A percentile compares a stretch with the other conserved stretches of the same genome.
phyloP scores from a whole-genome alignment of 2,797 vertebrate genomes.

The Megalops cyprinoides region DNA sequence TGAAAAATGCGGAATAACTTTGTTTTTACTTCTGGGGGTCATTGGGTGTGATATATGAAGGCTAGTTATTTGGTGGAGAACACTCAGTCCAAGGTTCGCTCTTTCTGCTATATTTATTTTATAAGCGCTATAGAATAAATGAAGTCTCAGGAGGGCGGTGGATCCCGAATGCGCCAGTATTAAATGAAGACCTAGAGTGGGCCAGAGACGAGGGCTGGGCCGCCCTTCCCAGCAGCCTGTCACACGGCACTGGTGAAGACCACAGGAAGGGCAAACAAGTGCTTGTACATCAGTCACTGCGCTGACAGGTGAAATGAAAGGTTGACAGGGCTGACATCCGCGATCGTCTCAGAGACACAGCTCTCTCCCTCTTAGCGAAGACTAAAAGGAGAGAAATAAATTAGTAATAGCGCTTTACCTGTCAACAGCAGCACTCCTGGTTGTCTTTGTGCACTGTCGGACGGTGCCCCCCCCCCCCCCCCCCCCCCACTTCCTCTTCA shows the following conservation, averaged over 20 bases:
- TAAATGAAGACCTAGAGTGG: conserved; percentile 40
- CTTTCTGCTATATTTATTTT: conserved; percentile 46
- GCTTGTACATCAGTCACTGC: conserved; percentile 84
- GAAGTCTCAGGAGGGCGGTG: conserved; percentile 60
- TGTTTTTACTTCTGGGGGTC: conserved; percentile 29
- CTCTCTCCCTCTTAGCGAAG: conserved; percentile 71
- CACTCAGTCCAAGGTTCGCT: conserved; percentile 35
- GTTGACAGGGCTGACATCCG: conserved; percentile 83
- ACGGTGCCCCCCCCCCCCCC: conserved; percentile 58
- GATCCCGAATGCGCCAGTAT: conserved; percentile 46
- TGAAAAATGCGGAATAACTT: background rate
- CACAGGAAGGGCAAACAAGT: conserved; percentile 84
- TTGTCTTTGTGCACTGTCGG: conserved; percentile 66
- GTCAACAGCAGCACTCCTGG: conserved; percentile 73
- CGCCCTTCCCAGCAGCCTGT: conserved; percentile 33
- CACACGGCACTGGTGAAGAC: conserved; percentile 62
- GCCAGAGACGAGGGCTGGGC: conserved; percentile 44
- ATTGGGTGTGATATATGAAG: conserved; percentile 19
- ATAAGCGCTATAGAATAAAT: conserved; percentile 60
- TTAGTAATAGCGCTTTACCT: conserved; percentile 85
- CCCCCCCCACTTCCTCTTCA: conserved; percentile 16
- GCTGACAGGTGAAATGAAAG: conserved; percentile 86
- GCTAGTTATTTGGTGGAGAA: conserved; percentile 21
- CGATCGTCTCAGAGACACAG: conserved; percentile 70
- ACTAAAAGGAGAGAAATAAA: conserved; percentile 86